Conservation (phyloP, 2,113 vertebrate species). For the Microtus montanus region DNA sequence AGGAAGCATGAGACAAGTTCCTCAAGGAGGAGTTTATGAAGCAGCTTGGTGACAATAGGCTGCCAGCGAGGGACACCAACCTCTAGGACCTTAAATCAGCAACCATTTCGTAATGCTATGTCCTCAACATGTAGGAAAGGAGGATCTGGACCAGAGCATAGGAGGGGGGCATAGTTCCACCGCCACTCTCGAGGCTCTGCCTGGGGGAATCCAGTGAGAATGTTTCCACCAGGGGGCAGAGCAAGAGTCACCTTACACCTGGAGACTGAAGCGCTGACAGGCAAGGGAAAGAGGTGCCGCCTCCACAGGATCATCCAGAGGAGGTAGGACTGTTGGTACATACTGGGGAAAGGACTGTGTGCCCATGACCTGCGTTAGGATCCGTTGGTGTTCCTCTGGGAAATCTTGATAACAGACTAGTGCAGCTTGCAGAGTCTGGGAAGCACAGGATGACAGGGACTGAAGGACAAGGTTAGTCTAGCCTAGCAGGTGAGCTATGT, state of each 20-base stretch:
- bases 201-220: background rate
- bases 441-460: background rate
- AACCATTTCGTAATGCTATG: background rate
- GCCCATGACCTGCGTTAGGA: background rate
- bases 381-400: background rate
- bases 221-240: conserved; percentile 33
- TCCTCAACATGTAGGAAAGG: background rate
- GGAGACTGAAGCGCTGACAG: background rate
- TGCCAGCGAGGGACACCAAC: background rate
- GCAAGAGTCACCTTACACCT: background rate
- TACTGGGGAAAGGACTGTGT: background rate
- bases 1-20: background rate
- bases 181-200: background rate
- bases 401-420: background rate
- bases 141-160: background rate
- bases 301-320: accelerated
- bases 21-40: background rate
- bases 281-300: background rate
- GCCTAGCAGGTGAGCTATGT: background rate
- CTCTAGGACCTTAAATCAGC: background rate
- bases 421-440: background rate
- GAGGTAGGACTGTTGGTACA: background rate
- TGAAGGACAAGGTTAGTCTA: background rate
- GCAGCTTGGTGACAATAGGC: background rate
- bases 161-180: background rate